phyloP scores from a whole-genome alignment of 2,797 vertebrate species.

The Craterocephalus amniculus region DNA sequence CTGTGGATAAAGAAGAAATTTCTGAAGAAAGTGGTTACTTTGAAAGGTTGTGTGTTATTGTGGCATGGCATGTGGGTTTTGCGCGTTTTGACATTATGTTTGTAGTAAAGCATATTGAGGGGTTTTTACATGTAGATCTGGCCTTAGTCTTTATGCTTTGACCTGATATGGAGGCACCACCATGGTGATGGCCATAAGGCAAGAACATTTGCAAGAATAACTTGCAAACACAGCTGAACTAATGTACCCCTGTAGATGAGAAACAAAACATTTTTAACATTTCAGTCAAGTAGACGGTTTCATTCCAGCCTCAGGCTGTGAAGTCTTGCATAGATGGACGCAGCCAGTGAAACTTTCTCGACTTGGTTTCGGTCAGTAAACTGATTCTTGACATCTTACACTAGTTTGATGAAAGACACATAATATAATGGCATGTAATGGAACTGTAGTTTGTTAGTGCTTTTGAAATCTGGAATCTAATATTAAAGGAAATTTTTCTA shows the following conservation, averaged over 20 bases:
- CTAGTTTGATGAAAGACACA: slow-evolving; percentile 26
- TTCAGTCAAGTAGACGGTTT: slow-evolving; percentile 11
- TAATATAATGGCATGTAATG: slow-evolving; percentile 6
- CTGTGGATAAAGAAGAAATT: not conserved
- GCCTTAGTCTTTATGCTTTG: not conserved
- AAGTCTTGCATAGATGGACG: not conserved
- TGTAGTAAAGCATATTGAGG: not conserved
- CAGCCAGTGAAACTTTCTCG: slow-evolving; percentile 13
- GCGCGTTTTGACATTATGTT: not conserved
- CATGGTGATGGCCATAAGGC: not conserved
- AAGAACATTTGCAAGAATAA: slow-evolving; percentile 12
- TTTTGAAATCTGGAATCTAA: not conserved
- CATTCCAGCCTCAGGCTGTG: slow-evolving; percentile 17
- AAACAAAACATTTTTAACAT: slow-evolving; percentile 10
- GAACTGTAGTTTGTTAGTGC: slow-evolving; percentile 8
- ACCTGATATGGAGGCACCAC: not conserved
- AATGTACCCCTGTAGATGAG: slow-evolving; percentile 12
- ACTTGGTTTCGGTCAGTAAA: slow-evolving; percentile 17
- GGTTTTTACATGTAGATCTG: not conserved
- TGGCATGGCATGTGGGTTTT: slow-evolving; percentile 4
- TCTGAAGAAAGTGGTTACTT: not conserved
- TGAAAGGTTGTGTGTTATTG: not conserved
- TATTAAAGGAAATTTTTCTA: not conserved
- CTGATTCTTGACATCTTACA: slow-evolving; percentile 22
- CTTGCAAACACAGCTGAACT: slow-evolving; percentile 4